A percentile compares a stretch with the other conserved stretches of the same genome.
phyloP scores from a whole-genome alignment of 2,797 vertebrate species.

The Mormyrus hasselquistii region DNA sequence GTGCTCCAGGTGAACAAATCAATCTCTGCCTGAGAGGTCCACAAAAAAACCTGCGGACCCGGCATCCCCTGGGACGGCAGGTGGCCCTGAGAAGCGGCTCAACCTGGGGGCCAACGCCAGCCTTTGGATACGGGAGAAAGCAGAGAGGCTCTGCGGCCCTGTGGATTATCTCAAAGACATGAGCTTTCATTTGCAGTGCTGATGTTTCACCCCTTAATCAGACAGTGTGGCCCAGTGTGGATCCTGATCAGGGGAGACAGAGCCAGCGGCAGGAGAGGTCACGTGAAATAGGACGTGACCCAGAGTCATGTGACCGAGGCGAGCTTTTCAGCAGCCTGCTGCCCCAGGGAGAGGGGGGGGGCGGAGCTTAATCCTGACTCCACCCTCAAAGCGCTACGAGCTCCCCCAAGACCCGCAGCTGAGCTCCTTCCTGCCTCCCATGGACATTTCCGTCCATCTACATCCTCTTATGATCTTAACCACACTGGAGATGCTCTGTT shows the following conservation, averaged over 20 bases:
- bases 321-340: not conserved
- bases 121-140: not conserved
- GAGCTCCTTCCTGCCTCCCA: not conserved
- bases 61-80: not conserved
- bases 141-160: not conserved
- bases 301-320: not conserved
- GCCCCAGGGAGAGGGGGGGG: not conserved
- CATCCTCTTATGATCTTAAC: not conserved
- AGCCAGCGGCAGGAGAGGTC: not conserved
- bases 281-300: not conserved
- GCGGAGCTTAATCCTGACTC: not conserved
- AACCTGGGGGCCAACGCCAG: not conserved
- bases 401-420: not conserved
- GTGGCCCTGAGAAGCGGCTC: not conserved
- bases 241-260: not conserved
- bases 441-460: not conserved
- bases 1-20: not conserved
- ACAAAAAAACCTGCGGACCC: not conserved
- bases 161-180: not conserved
- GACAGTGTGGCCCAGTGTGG: not conserved
- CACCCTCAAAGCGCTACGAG: not conserved
- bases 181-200: not conserved
- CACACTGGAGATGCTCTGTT: not conserved
- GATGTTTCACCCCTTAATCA: not conserved
- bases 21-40: not conserved